These are phyloP conservation scores for Drosophila engyochracea DNA, from an alignment of 2,888 invertebrate genomes.

Conservation along the genomic window DNA sequence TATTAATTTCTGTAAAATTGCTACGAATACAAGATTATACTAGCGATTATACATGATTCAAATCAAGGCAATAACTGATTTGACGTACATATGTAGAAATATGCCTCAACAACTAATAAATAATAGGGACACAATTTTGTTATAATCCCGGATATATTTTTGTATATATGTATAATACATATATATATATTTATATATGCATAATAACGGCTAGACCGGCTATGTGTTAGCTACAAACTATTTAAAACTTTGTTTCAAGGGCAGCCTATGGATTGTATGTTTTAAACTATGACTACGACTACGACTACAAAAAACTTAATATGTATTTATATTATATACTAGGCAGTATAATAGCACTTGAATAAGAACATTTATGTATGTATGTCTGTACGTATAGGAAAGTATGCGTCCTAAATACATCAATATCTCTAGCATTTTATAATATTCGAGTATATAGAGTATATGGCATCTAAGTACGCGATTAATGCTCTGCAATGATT, in stretches of 20 bases:
- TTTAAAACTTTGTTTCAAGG: conserved; percentile 65
- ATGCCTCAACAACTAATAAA: conserved; percentile 21
- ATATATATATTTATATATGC: neutral
- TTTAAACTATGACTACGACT: conserved; percentile 31
- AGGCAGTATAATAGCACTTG: conserved; percentile 56
- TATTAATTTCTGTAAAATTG: conserved; percentile 24
- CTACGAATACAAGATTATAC: conserved; percentile 29
- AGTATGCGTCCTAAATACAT: conserved; percentile 31
- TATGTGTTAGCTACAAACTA: conserved; percentile 48
- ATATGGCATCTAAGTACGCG: conserved; percentile 40
- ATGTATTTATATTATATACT: conserved; percentile 22
- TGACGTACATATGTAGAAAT: neutral
- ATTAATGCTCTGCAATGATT: conserved; percentile 19
- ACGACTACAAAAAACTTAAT: conserved; percentile 28
- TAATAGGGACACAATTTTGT: conserved; percentile 5
- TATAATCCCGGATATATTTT: neutral
- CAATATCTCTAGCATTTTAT: conserved; percentile 13
- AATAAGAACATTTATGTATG: conserved; percentile 10
- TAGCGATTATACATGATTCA: conserved; percentile 5
- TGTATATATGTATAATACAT: neutral
- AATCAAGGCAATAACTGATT: conserved; percentile 31
- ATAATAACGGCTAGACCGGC: conserved; percentile 32
- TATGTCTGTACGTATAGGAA: conserved; percentile 16
- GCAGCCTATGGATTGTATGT: conserved; percentile 51
- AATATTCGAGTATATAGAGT: conserved; percentile 34